phyloP scores from a whole-genome alignment of 2,888 invertebrate species.

The Synanthedon myopaeformis region DNA sequence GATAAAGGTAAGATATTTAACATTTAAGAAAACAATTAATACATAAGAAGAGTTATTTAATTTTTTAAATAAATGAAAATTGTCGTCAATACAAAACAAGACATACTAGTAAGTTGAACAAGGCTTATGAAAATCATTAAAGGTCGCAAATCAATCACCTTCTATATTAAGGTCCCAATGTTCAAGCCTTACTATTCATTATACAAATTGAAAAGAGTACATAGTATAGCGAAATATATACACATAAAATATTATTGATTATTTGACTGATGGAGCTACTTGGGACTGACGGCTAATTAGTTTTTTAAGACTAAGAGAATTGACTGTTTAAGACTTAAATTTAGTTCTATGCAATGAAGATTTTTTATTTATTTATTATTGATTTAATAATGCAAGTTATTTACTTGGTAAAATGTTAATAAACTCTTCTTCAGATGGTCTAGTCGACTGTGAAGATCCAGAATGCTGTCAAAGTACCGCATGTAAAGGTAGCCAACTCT shows the following conservation, averaged over 20 bases:
- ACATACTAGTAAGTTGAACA: too few species aligned
- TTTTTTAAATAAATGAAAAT: background rate
- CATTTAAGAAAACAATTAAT: background rate
- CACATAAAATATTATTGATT: too few species aligned
- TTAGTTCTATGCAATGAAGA: background rate
- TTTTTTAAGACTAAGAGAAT: too few species aligned
- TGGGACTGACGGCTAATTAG: too few species aligned
- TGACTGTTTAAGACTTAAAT: background rate
- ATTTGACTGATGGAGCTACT: too few species aligned
- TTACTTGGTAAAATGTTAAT: background rate
- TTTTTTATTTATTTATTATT: background rate
- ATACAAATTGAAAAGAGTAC: too few species aligned
- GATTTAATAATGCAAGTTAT: background rate
- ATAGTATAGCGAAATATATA: too few species aligned
- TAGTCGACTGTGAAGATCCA: conserved; percentile 97
- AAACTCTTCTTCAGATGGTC: conserved; percentile 79
- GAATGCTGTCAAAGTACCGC: conserved; percentile 91
- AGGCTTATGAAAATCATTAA: too few species aligned
- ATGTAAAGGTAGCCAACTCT: conserved; percentile 89
- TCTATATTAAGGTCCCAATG: too few species aligned
- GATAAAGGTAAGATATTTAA: conserved; percentile 83
- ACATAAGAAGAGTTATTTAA: background rate
- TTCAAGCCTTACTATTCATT: too few species aligned
- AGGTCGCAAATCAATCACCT: too few species aligned
- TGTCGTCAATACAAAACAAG: background rate